Conservation (phyloP, 92 coral and sea anemone species). For the Porites lobata region DNA sequence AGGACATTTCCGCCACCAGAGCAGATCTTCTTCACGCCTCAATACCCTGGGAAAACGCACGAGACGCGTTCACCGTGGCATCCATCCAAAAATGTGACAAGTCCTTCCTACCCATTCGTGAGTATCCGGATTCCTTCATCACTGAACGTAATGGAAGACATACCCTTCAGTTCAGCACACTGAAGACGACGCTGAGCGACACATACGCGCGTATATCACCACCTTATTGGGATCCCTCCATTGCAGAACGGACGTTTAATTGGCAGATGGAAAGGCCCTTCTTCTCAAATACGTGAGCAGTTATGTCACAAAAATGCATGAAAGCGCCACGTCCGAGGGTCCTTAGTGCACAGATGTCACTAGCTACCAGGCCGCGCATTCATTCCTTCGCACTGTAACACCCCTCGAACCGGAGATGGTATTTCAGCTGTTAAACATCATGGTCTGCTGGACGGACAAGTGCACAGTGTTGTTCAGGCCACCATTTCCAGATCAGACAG, state of each 20-base stretch:
- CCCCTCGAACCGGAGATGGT: slow-evolving; percentile 33
- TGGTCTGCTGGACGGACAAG: not conserved
- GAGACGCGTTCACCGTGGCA: too few relatives aligned
- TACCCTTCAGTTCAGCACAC: slow-evolving; percentile 11
- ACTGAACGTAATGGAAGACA: too few relatives aligned
- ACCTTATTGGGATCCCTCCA: slow-evolving; percentile 12
- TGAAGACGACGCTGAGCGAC: slow-evolving; percentile 13
- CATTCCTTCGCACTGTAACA: not conserved
- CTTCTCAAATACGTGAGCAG: slow-evolving; percentile 30
- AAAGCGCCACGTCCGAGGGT: slow-evolving; percentile 6
- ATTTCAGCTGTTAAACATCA: not conserved
- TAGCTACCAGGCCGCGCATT: slow-evolving; percentile 16
- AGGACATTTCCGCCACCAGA: too few relatives aligned
- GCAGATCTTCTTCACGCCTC: too few relatives aligned
- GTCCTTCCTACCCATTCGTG: too few relatives aligned
- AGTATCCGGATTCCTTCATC: too few relatives aligned
- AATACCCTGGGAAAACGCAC: too few relatives aligned
- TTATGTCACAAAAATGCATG: slow-evolving; percentile 49
- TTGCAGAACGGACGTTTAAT: slow-evolving; percentile 48
- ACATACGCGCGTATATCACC: slow-evolving; percentile 27
- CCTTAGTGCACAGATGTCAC: not conserved
- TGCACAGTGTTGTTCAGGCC: not conserved
- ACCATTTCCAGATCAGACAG: not conserved
- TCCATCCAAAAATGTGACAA: too few relatives aligned
- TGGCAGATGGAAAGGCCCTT: slow-evolving; percentile 35